These are phyloP conservation scores for Benitochromis conjunctus DNA, from an alignment of 2,113 vertebrate genomes.

Conservation along the genomic window DNA sequence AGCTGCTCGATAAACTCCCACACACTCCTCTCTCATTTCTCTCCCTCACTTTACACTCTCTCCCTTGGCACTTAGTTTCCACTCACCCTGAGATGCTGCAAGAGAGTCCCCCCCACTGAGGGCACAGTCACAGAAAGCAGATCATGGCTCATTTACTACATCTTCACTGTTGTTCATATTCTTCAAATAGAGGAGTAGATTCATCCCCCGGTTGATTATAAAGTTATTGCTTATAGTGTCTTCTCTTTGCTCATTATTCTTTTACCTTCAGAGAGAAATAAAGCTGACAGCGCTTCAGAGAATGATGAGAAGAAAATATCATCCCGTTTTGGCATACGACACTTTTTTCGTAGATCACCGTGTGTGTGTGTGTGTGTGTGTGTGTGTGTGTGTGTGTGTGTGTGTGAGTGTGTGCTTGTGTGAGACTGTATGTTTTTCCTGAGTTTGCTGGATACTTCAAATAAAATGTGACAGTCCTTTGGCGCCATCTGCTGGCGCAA, in stretches of 20 bases:
- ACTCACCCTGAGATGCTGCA: constrained; percentile 15
- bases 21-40: constrained; percentile 35
- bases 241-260: constrained; percentile 29
- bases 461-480: no score
- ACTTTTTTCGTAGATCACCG: constrained; percentile 3
- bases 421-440: no score
- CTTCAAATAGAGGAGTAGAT: constrained; percentile 22
- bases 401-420: no score
- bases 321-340: background rate
- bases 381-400: no score
- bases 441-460: no score
- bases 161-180: constrained; percentile 20
- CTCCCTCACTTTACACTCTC: background rate
- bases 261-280: constrained; percentile 2
- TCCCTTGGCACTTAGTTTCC: constrained; percentile 22
- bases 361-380: background rate
- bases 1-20: constrained; percentile 73
- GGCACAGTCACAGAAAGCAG: constrained; percentile 35
- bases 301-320: constrained; percentile 12
- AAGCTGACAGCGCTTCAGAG: constrained; percentile 1
- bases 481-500: no score
- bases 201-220: background rate
- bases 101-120: constrained; percentile 45
- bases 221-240: background rate
- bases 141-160: constrained; percentile 39